A percentile compares a stretch with the other conserved stretches of the same genome.
phyloP scores from a whole-genome alignment of 1,140 invertebrate species.

The Centruroides vittatus region DNA sequence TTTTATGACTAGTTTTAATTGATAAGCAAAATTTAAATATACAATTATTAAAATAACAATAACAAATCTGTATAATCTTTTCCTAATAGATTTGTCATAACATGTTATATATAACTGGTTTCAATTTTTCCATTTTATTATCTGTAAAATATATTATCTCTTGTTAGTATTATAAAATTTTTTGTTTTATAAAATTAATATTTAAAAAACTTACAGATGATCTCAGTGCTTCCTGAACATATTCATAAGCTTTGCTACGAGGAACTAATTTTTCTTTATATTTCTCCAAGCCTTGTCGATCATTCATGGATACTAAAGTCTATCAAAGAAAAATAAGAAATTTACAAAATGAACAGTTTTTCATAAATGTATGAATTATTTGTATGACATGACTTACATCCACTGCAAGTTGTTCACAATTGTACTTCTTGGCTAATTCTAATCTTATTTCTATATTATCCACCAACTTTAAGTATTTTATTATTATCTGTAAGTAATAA shows the following conservation, averaged over 20 bases:
- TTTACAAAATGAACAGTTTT: too few species aligned
- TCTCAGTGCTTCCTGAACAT: neutral
- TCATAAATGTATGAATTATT: too few species aligned
- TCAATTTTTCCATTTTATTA: too few species aligned
- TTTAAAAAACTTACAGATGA: neutral
- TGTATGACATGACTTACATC: neutral
- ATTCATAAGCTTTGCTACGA: neutral
- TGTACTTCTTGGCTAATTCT: conserved; percentile 14
- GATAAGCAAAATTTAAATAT: too few species aligned
- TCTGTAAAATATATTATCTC: too few species aligned
- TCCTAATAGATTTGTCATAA: too few species aligned
- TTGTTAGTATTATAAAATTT: too few species aligned
- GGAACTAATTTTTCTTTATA: neutral
- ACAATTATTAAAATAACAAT: too few species aligned
- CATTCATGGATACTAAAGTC: neutral
- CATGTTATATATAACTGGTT: too few species aligned
- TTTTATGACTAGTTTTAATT: too few species aligned
- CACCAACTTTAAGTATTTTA: conserved; percentile 23
- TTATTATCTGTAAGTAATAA: conserved; percentile 17
- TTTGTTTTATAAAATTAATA: too few species aligned
- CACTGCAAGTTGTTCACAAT: neutral
- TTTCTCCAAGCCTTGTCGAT: neutral
- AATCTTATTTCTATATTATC: conserved; percentile 22
- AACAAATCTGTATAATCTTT: too few species aligned
- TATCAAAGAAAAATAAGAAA: neutral